Conservation (phyloP, 2,797 vertebrate species). For the Galago senegalensis region DNA sequence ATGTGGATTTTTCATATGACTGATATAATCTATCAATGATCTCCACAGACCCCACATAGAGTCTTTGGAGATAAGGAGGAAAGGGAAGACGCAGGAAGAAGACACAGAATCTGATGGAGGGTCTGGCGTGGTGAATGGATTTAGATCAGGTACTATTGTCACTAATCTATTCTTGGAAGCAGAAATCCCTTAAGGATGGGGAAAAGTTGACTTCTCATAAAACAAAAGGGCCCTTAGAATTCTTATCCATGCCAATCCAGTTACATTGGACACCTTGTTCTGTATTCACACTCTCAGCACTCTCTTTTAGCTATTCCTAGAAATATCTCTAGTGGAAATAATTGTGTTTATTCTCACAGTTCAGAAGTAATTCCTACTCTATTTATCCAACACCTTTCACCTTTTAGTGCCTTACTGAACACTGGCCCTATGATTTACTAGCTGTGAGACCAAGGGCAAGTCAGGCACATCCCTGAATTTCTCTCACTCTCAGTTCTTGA, state of each 20-base stretch:
- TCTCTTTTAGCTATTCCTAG: not conserved
- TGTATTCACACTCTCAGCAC: not conserved
- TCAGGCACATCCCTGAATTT: conserved; percentile 17
- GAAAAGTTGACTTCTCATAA: not conserved
- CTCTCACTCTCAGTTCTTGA: not conserved
- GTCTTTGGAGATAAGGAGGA: not conserved
- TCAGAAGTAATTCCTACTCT: not conserved
- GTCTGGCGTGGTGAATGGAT: not conserved
- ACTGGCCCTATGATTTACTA: not conserved
- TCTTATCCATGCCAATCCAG: too few species aligned
- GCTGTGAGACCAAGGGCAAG: not conserved
- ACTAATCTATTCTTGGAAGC: not conserved
- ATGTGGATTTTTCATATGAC: not conserved
- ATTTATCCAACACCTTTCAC: not conserved
- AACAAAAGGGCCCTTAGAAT: not conserved
- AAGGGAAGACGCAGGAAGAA: not conserved
- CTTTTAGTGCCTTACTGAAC: not conserved
- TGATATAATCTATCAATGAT: not conserved
- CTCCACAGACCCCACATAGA: not conserved
- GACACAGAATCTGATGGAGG: not conserved
- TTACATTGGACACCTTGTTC: not conserved
- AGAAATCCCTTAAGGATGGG: not conserved
- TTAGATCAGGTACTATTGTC: not conserved
- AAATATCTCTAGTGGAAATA: not conserved
- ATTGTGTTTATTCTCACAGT: not conserved